Percentiles rank a stretch among this genome's conserved stretches.
phyloP scores from a whole-genome alignment of 1,140 invertebrate species.

The Eciton burchellii region DNA sequence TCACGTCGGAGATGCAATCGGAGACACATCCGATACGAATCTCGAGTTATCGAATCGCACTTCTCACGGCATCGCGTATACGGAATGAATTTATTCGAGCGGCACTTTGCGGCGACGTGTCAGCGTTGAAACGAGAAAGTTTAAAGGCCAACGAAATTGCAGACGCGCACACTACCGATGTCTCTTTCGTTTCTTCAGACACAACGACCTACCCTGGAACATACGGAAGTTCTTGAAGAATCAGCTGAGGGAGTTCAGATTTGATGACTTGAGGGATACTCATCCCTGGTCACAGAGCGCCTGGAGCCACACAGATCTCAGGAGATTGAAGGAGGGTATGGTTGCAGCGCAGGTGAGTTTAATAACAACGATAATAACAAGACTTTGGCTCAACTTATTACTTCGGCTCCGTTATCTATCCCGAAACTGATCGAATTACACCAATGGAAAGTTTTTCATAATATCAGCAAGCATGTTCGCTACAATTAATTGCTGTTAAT shows the following conservation, averaged over 20 bases:
- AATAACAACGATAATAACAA: constrained; percentile 60
- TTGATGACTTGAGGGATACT: constrained; percentile 90
- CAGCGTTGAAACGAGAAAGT: constrained; percentile 30
- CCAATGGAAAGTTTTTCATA: not conserved
- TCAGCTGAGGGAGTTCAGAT: constrained; percentile 93
- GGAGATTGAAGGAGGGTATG: constrained; percentile 91
- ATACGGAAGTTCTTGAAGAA: constrained; percentile 95
- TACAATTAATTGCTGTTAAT: constrained; percentile 38
- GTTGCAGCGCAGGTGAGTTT: constrained; percentile 93
- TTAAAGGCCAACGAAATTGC: constrained; percentile 22
- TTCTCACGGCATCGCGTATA: constrained; percentile 10
- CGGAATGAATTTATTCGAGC: constrained; percentile 44
- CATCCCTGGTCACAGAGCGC: constrained; percentile 91
- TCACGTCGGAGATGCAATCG: no score
- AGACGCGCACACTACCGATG: not conserved
- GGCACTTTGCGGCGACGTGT: not conserved
- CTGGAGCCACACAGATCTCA: constrained; percentile 94
- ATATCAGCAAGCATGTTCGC: not conserved
- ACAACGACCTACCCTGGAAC: constrained; percentile 97
- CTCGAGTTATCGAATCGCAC: constrained; percentile 6
- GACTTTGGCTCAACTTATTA: constrained; percentile 41
- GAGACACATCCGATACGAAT: constrained; percentile 5
- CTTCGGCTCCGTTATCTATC: constrained; percentile 1
- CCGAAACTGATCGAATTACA: constrained; percentile 23
- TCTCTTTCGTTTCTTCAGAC: constrained; percentile 87